Percentiles rank a stretch among this genome's conserved stretches.
These are phyloP conservation scores for Mantis religiosa DNA, from an alignment of 2,888 invertebrate species.

Conservation along the genomic window DNA sequence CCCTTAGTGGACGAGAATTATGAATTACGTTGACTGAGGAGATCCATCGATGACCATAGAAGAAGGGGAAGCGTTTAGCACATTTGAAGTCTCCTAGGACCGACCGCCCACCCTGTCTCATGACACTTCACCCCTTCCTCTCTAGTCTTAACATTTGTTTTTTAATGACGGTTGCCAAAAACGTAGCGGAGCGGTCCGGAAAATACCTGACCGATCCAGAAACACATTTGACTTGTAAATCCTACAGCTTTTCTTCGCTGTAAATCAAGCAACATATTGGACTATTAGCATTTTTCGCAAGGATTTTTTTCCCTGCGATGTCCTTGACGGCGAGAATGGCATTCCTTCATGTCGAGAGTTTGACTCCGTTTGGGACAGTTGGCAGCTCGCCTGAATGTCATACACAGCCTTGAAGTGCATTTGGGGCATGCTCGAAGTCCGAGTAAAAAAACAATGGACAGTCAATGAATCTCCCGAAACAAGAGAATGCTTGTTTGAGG, in stretches of 20 bases:
- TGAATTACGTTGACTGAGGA: no score
- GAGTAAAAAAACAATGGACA: no score
- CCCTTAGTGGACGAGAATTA: neutral
- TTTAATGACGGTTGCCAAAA: neutral
- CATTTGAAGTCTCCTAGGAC: no score
- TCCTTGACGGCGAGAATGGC: neutral
- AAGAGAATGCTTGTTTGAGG: neutral
- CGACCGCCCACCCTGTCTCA: no score
- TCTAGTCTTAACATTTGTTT: no score
- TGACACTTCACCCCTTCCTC: no score
- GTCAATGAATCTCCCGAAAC: no score
- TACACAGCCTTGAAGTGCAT: neutral
- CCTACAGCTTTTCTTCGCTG: neutral
- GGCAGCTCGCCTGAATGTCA: neutral
- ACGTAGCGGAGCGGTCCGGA: neutral
- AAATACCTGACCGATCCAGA: neutral
- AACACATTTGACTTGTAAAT: neutral
- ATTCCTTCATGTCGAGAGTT: neutral
- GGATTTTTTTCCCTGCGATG: neutral
- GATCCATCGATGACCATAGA: no score
- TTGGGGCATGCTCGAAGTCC: no score
- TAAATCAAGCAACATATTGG: neutral
- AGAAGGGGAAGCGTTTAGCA: no score
- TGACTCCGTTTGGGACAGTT: neutral
- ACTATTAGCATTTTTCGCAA: neutral